A percentile compares a stretch with the other conserved stretches of the same genome.
Evolutionary conservation across 2,113 vertebrate species (phyloP).

Genomic region (Actenoides lindsayi): DNA sequence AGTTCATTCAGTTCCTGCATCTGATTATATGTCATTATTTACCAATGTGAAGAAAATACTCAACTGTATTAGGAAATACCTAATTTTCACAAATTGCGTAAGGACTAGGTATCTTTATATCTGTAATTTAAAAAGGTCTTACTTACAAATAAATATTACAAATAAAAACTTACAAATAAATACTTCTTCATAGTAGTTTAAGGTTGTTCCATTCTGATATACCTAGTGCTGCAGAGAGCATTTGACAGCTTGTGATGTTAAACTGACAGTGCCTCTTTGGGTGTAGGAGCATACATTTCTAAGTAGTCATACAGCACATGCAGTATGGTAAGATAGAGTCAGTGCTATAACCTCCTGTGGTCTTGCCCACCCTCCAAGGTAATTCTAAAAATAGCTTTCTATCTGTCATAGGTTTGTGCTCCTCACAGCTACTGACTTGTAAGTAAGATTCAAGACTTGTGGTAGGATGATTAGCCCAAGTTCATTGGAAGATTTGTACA

Average conservation of each 20-base stretch:
- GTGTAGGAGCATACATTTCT: background rate
- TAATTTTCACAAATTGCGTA: background rate
- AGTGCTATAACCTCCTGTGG: background rate
- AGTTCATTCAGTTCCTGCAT: no score
- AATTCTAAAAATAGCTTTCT: background rate
- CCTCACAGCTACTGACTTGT: background rate
- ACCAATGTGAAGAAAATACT: background rate
- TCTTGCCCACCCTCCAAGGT: background rate
- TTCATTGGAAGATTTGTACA: background rate
- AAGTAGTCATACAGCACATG: background rate
- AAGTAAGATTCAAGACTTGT: background rate
- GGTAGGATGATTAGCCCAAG: background rate
- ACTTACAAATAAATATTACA: constrained; percentile 26
- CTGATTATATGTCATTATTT: background rate
- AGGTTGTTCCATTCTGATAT: background rate
- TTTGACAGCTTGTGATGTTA: background rate
- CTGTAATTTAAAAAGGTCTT: background rate
- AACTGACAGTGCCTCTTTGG: background rate
- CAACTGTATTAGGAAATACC: background rate
- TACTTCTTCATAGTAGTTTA: background rate
- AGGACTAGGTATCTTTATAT: background rate
- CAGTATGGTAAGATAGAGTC: background rate
- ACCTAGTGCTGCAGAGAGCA: background rate
- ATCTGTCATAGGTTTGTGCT: background rate
- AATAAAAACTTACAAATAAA: no score